A percentile compares a stretch with the other conserved stretches of the same genome.
Evolutionary conservation across 1,140 invertebrate genomes (phyloP).

Genomic region (Mactra quadrangularis): DNA sequence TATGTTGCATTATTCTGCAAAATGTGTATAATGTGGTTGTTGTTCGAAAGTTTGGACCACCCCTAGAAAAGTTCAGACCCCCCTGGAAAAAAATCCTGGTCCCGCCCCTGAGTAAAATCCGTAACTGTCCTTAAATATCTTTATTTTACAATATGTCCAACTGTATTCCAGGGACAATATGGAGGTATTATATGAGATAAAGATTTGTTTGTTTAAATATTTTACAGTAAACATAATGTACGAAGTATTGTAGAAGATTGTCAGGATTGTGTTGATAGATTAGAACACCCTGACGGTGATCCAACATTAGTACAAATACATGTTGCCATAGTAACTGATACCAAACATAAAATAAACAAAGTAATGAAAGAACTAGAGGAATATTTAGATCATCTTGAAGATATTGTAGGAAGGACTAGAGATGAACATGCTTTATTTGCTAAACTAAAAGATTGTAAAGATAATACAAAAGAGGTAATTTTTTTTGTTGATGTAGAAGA

Average conservation of each 20-base stretch:
- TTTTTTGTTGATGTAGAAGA: neutral
- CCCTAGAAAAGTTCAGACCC: too few relatives aligned
- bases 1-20: too few relatives aligned
- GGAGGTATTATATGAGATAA: too few relatives aligned
- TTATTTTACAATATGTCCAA: too few relatives aligned
- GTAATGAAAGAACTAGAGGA: neutral
- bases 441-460: constrained; percentile 21
- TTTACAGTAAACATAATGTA: constrained; percentile 1
- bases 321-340: constrained; percentile 1
- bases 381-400: neutral
- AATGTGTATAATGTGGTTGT: too few relatives aligned
- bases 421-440: constrained; percentile 18
- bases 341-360: neutral
- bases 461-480: constrained; percentile 28
- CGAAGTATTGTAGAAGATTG: constrained; percentile 9
- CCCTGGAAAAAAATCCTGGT: too few relatives aligned
- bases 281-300: constrained; percentile 49
- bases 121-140: too few relatives aligned
- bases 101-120: too few relatives aligned
- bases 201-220: too few relatives aligned
- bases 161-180: too few relatives aligned
- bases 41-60: too few relatives aligned
- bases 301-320: constrained; percentile 32
- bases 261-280: constrained; percentile 36
- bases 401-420: neutral